Evolutionary conservation across 2,797 vertebrate species (phyloP), one percentile per base, ranked within the genome.

Genomic region (Myiothlypis chrysogaster): DNA sequence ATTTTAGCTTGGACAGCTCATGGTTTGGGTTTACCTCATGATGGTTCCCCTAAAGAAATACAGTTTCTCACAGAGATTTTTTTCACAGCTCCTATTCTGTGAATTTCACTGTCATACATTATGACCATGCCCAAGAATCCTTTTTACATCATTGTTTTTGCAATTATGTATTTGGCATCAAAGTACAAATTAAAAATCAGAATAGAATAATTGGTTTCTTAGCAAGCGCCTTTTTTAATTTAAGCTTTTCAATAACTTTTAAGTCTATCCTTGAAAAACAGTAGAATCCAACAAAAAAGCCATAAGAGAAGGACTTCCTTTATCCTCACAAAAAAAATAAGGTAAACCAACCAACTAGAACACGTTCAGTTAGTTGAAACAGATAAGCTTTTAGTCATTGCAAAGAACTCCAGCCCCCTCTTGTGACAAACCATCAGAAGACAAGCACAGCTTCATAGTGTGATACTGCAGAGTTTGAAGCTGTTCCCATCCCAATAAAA

Each of bases 351-450:
- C 4, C 20, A 70, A 24, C 6, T 8, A 24, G 30, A 76, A 32
- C 22, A 53, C 2, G 7, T 16, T 35, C 24, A 14, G 10, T 34
- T 64, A 16, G 10, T 34, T 65, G 34, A 28, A 39, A 25, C 0
- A 0, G 9, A 59, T 23, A 18, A 52, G 11, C 8, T 75, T 71
- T 52, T 34, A 69, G 5, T n/a, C 68, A n/a, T 60, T 73, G 59
- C 39, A 55, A 93, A 96, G 96, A 83, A 23, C 97, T 96, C 89
- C 92, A 87, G 27, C 97, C 25, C 98, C 98, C 97, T 98, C 98
- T 98, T 92, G 96, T 97, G 98, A 89, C 83, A 64, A 76, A 53
- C 37, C 12, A 39, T 34, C 64, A 92, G 91, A 96, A 95, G 60
- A 32, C 91, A 87, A 92, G 60, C 8, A 16, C 7, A 50, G 22